These are phyloP conservation scores for Xestia xanthographa DNA, from an alignment of 2,888 invertebrate genomes.

Conservation along the genomic window DNA sequence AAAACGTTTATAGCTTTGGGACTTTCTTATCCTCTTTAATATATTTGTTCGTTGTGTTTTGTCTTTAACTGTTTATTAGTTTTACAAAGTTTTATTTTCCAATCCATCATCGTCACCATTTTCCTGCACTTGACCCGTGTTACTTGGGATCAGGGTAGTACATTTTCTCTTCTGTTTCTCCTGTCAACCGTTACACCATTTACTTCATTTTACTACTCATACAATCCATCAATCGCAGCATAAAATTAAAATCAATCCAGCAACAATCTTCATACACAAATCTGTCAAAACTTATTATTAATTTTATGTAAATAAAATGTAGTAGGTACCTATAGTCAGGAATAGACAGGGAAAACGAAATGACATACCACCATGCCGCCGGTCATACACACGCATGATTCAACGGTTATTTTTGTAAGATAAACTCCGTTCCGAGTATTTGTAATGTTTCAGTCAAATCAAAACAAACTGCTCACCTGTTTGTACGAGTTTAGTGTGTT, in stretches of 20 bases:
- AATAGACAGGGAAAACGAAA: conserved; percentile 54
- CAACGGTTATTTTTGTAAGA: conserved; percentile 61
- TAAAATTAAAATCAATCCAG: not conserved
- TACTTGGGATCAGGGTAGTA: not conserved
- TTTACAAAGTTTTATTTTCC: not conserved
- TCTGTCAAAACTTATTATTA: not conserved
- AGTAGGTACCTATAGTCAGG: not conserved
- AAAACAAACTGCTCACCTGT: conserved; percentile 54
- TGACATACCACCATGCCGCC: conserved; percentile 15
- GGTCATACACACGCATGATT: conserved; percentile 49
- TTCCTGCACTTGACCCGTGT: not conserved
- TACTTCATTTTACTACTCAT: not conserved
- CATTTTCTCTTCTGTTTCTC: not conserved
- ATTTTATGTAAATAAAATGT: conserved; percentile 12
- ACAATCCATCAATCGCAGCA: not conserved
- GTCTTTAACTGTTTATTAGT: not conserved
- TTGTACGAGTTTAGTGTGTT: conserved; percentile 11
- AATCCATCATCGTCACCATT: not conserved
- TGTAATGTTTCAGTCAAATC: conserved; percentile 45
- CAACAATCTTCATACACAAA: not conserved
- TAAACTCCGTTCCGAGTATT: conserved; percentile 61
- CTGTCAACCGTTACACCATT: not conserved
- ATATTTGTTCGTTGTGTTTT: not conserved
- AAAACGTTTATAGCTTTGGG: no score
- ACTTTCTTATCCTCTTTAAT: not conserved